These are phyloP conservation scores for Drosophila demipolita DNA, from an alignment of 2,888 invertebrate genomes.

Conservation along the genomic window DNA sequence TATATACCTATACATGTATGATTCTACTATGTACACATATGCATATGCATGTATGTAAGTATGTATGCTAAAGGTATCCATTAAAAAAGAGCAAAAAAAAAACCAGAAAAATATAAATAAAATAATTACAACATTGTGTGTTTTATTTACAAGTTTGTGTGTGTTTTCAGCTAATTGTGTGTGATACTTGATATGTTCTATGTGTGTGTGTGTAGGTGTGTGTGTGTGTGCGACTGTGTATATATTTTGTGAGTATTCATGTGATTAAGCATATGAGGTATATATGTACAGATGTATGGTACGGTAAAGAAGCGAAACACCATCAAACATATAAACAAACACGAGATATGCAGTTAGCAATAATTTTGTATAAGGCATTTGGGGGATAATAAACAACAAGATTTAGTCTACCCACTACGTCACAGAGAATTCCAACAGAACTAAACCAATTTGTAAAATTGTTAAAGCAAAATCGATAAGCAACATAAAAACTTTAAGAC, in stretches of 20 bases:
- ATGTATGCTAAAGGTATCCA: slow-evolving; percentile 47
- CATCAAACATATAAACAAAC: slow-evolving; percentile 56
- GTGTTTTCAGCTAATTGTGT: slow-evolving; percentile 41
- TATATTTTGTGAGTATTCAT: slow-evolving; percentile 1
- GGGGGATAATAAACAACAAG: slow-evolving; percentile 37
- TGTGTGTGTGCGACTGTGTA: slow-evolving; percentile 14
- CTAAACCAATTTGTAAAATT: slow-evolving; percentile 23
- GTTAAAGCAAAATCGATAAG: slow-evolving; percentile 11
- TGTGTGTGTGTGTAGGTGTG: slow-evolving; percentile 19
- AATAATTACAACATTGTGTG: slow-evolving; percentile 13
- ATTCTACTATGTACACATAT: slow-evolving; percentile 26
- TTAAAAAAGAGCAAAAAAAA: slow-evolving; percentile 8
- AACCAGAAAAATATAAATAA: not conserved
- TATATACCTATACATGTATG: slow-evolving; percentile 38
- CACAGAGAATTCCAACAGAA: slow-evolving; percentile 49
- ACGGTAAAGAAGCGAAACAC: slow-evolving; percentile 53
- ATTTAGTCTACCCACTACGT: slow-evolving; percentile 54
- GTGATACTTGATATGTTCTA: slow-evolving; percentile 28
- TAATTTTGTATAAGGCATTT: slow-evolving; percentile 36
- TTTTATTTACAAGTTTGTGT: slow-evolving; percentile 51
- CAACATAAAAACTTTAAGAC: slow-evolving; percentile 16
- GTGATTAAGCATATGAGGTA: not conserved
- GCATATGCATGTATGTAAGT: slow-evolving; percentile 33
- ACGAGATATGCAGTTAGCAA: slow-evolving; percentile 45
- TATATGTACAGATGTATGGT: slow-evolving; percentile 7